Conservation (phyloP, 2,888 invertebrate species). For the Cantharis rustica region DNA sequence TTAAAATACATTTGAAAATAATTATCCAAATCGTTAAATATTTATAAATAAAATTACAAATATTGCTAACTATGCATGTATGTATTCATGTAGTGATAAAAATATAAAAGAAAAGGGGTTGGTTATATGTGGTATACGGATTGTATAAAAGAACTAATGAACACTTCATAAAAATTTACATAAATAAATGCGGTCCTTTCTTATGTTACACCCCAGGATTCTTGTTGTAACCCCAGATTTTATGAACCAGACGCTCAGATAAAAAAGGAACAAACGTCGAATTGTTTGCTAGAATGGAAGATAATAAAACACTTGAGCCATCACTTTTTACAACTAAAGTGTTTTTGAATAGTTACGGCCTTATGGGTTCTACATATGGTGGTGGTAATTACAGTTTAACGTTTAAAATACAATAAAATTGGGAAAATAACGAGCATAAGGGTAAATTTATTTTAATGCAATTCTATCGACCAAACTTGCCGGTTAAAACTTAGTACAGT, state of each 20-base stretch:
- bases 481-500: background rate
- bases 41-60: background rate
- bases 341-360: background rate
- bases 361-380: background rate
- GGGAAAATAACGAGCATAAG: background rate
- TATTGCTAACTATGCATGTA: background rate
- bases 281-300: constrained; percentile 11
- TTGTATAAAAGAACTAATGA: constrained; percentile 23
- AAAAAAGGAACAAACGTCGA: constrained; percentile 11
- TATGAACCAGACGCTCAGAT: constrained; percentile 15
- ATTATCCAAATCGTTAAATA: background rate
- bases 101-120: background rate
- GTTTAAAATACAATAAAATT: background rate
- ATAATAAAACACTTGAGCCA: constrained; percentile 6
- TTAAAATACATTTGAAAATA: background rate
- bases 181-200: constrained; percentile 28
- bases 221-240: constrained; percentile 21
- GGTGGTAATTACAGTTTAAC: background rate
- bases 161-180: constrained; percentile 25
- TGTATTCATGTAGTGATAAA: background rate
- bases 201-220: constrained; percentile 25
- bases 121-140: constrained; percentile 7
- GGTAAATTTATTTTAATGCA: background rate
- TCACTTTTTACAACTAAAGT: background rate
- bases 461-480: background rate